These are phyloP conservation scores for Cryptotermes secundus DNA, from an alignment of 1,140 invertebrate genomes.

Conservation along the genomic window DNA sequence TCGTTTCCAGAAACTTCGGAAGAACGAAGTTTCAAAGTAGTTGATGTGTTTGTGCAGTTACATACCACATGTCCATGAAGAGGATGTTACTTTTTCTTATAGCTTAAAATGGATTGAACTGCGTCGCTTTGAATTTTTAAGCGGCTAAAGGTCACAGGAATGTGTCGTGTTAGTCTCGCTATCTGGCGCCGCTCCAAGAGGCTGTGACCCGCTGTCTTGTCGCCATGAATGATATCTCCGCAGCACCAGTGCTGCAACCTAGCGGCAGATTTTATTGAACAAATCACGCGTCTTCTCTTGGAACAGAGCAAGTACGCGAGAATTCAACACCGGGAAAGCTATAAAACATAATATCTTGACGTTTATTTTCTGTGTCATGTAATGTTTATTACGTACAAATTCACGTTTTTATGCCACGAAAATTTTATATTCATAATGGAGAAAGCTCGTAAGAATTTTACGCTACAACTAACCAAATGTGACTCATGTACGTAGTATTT, in stretches of 20 bases:
- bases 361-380: no score
- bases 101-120: neutral
- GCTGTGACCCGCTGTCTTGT: conserved; percentile 8
- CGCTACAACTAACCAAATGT: no score
- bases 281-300: neutral
- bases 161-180: neutral
- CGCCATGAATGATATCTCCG: conserved; percentile 9
- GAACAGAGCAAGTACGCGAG: neutral
- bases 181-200: neutral
- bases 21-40: neutral
- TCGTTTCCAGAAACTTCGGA: no score
- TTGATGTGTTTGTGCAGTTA: neutral
- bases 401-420: no score
- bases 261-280: conserved; percentile 12
- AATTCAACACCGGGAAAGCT: no score
- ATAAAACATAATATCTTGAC: no score
- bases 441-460: no score
- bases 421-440: no score
- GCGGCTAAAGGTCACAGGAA: neutral
- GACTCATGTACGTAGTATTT: no score
- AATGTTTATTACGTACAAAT: no score
- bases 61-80: neutral
- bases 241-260: conserved; percentile 12
- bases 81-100: neutral
- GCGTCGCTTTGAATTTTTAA: conserved; percentile 9